Base-by-base conservation (phyloP, 2,888 invertebrate species). In the Mythimna lalbum region DNA sequence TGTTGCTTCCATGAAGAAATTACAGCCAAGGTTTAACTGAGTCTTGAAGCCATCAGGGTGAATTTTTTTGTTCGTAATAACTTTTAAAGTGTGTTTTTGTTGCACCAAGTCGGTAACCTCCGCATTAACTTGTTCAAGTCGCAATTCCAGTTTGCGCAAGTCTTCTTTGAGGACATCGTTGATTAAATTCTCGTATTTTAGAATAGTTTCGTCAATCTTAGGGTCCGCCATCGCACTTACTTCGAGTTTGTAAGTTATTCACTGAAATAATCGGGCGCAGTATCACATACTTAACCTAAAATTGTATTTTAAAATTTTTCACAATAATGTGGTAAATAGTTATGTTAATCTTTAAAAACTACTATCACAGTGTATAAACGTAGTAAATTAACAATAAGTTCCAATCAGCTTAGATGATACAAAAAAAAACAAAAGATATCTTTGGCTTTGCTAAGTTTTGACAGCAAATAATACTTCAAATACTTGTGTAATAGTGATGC, bases 1-100 rank as follows among this genome's bases (percentile, higher is more conserved):
- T 67, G 97, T 94, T 0, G 98, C 98, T 90, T 98, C 97, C 90
- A 98, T 97, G 86, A 98, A 98, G 82, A 98, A 97, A 90, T 98
- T 98, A 84, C 98, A 97, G n/a, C 98, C 98, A 43, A 99, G 93
- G 89, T 98, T 98, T 36, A 98, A 96, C 87, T 95, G 95, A 5
- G 93, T 91, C 87, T 95, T 95, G 63, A 95, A 94, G 2, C 95
- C 94, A 27, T 89, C 68, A 7, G 96, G 95, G 60, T 97, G 94
- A 0, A 96, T 88, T 4, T 95, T 93, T 49, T 96, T 96, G 69
- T 97, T 96, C 62, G 96, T 90, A 5, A 98, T 92, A 0, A 97
- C 97, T 89, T 97, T 96, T 31, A 98, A 96, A 0, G 97, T 96
- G 69, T 97, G 97, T 89, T 97, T 97, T 57, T 98, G 95, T 87